Conservation (phyloP, 2,797 vertebrate genomes). For the Adelosebastes latens region DNA sequence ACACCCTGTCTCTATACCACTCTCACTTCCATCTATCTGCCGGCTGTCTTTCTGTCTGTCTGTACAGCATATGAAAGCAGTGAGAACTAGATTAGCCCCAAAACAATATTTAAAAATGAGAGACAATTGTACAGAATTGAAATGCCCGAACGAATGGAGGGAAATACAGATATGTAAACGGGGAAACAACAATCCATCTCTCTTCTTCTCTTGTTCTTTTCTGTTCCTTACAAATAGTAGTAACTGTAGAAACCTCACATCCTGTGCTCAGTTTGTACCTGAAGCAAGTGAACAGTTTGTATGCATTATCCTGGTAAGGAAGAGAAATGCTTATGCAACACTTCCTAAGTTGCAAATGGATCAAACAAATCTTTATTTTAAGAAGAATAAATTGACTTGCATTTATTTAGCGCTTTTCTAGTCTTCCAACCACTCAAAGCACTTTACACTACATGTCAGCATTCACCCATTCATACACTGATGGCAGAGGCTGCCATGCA, state of each 20-base stretch:
- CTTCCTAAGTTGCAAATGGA: background rate
- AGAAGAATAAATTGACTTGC: background rate
- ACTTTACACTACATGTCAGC: no score
- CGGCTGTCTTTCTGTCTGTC: background rate
- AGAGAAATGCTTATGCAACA: background rate
- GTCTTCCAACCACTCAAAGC: no score
- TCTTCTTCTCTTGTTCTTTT: background rate
- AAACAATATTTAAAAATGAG: background rate
- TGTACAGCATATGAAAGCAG: background rate
- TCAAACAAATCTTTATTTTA: background rate
- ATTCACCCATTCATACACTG: no score
- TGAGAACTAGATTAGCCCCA: background rate
- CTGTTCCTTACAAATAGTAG: background rate
- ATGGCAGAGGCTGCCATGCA: no score
- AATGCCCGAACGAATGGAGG: background rate
- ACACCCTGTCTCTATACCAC: background rate
- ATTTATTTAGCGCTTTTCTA: no score
- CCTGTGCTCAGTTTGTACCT: background rate
- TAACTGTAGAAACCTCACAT: constrained; percentile 11
- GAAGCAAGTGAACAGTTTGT: background rate
- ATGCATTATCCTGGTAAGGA: background rate
- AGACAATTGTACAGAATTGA: background rate
- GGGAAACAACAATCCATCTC: background rate
- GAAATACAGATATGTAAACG: background rate
- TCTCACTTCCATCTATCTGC: background rate